Base-by-base conservation (phyloP, 2,113 vertebrate genomes). In the Progne subis region DNA sequence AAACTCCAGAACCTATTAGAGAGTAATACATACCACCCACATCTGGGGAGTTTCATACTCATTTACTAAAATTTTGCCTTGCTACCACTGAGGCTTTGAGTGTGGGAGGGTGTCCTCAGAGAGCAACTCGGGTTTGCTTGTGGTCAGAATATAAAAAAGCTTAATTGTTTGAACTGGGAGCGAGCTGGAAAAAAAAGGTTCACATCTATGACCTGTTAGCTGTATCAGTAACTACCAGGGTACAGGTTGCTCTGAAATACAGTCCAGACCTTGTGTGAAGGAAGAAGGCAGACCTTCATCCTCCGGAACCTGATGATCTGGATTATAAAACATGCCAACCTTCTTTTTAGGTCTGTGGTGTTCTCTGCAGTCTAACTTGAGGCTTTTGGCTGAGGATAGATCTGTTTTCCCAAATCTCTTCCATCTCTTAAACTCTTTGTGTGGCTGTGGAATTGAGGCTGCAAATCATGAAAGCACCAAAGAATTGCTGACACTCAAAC, bases 1-100 rank as follows among this genome's bases (percentile, higher is more conserved):
- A 50, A 24, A 3, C 1, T 7, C 2, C 7, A 20, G 32, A 69
- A 25, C 6, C 3, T 52, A 5, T 52, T 61, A 19, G 21, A 34
- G 43, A 17, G 39, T 47, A 39, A 20, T 5, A 25, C 14, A 26
- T 1, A 0, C 3, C 3, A 6, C 44, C 14, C 18, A 14, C 9
- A 12, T 14, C 4, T 25, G 18, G 19, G n/a, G 50, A 41, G 11
- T 28, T 76, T 52, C 3, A 6, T 11, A 5, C 3, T 5, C 2
- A 5, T 16, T 85, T 15, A 6, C 21, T 49, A 21, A 7, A 47
- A 10, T 46, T 55, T 71, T 52, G 23, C 28, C 14, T 68, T 67
- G 16, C 20, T 21, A 0, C 8, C 3, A 1, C 0, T 3, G 31
- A 10, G 31, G 19, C 46, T 68, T 18, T n/a, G 4, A 3, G 0